These are phyloP conservation scores for Crossaster papposus DNA, from an alignment of 53 echinoderm and acorn worm species.

Conservation along the genomic window DNA sequence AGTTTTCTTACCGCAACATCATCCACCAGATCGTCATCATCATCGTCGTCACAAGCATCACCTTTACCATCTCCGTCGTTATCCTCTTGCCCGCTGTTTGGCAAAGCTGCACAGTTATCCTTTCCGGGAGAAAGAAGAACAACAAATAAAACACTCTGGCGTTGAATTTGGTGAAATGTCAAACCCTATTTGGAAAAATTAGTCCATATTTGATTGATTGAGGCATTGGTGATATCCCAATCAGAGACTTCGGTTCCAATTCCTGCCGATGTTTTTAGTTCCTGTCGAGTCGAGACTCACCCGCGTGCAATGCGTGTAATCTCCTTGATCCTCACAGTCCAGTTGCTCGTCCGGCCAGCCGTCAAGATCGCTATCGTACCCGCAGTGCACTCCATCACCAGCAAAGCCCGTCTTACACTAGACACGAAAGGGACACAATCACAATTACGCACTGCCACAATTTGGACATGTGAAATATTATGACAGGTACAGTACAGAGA, in stretches of 20 bases:
- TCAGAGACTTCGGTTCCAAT: too few relatives aligned
- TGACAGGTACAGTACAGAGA: background rate
- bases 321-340: constrained; percentile 76
- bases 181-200: too few relatives aligned
- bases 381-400: constrained; percentile 90
- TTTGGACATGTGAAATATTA: background rate
- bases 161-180: background rate
- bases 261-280: too few relatives aligned
- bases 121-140: background rate
- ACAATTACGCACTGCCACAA: background rate
- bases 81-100: constrained; percentile 98
- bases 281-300: constrained; percentile 48
- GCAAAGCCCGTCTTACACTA: constrained; percentile 94
- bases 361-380: constrained; percentile 88
- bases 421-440: background rate
- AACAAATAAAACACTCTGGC: background rate
- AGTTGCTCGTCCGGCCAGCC: constrained; percentile 89
- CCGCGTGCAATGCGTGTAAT: constrained; percentile 80
- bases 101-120: constrained; percentile 93
- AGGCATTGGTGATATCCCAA: too few relatives aligned
- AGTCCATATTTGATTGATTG: too few relatives aligned
- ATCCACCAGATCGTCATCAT: constrained; percentile 79
- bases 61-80: constrained; percentile 84
- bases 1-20: constrained; percentile 26
- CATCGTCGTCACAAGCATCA: constrained; percentile 92